Evolutionary conservation across 2,888 invertebrate species (phyloP), one percentile per base, ranked within the genome.

Genomic region (Cotesia congregata): DNA sequence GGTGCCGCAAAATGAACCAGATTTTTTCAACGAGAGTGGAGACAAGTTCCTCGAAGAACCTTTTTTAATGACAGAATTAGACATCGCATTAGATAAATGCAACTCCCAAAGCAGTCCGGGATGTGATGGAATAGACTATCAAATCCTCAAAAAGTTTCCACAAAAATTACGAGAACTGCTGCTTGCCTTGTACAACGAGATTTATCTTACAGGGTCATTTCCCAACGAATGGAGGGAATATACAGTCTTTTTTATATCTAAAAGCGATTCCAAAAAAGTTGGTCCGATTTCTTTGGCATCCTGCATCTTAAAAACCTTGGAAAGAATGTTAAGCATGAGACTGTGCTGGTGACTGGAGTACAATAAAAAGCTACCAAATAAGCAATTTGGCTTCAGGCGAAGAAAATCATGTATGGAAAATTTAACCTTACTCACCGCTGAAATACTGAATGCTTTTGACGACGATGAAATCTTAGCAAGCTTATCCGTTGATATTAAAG

Each of bases 231-330:
- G 82, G 80, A 78, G 73, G n/a, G 30, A 77, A 1, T 78, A 78
- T 39, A 39, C 12, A 72, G 80, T 1, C 74, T n/a, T 79, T 41
- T 81, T 81, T 5, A 79, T 82, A 4, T 74, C 76, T 2, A 82
- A 82, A 71, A 64, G 77, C 3, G 39, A 67, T 15, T 41, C 72
- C 1, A 50, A 75, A 1, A 80, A 80, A 7, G 80, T 79, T 15
- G 30, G 80, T 12, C 81, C 81, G 15, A 83, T 81, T n/a, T 79
- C 77, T n/a, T 30, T 83, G 12, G 76, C 79, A 0, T 76, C 80
- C 15, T 81, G 82, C 38, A 9, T 80, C 6, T 20, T 69, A 0
- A 82, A 82, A 72, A 76, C 75, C 6, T 65, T 79, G 38, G 80
- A 80, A 62, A 73, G 77, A 39, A 77, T 82, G 50, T 70, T 82